phyloP scores from a whole-genome alignment of 92 coral and sea anemone species.

The Metridium senile region DNA sequence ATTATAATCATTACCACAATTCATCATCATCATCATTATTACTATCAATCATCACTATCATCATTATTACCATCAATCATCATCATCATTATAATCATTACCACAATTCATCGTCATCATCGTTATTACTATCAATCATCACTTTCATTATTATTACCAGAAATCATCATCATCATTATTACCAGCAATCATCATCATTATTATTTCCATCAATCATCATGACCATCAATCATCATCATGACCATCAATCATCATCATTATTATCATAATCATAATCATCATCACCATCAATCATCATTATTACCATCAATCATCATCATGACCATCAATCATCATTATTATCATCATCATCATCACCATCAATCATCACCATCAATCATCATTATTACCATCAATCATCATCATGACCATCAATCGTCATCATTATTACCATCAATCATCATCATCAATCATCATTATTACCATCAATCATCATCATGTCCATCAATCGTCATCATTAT shows the following conservation, averaged over 20 bases:
- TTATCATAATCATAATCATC: neutral
- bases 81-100: neutral
- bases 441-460: neutral
- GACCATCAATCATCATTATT: neutral
- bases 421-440: neutral
- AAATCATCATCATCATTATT: neutral
- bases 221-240: neutral
- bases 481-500: neutral
- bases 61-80: neutral
- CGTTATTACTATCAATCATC: neutral
- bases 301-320: neutral
- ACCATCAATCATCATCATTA: neutral
- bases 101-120: neutral
- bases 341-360: neutral
- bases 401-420: neutral
- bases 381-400: neutral
- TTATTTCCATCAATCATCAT: neutral
- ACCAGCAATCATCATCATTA: neutral
- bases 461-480: neutral
- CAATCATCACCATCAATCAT: neutral
- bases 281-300: neutral
- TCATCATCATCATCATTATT: neutral
- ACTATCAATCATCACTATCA: neutral
- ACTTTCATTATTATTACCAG: neutral
- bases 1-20: neutral